phyloP scores from a whole-genome alignment of 2,797 vertebrate species.

The Neopelma chrysocephalum region DNA sequence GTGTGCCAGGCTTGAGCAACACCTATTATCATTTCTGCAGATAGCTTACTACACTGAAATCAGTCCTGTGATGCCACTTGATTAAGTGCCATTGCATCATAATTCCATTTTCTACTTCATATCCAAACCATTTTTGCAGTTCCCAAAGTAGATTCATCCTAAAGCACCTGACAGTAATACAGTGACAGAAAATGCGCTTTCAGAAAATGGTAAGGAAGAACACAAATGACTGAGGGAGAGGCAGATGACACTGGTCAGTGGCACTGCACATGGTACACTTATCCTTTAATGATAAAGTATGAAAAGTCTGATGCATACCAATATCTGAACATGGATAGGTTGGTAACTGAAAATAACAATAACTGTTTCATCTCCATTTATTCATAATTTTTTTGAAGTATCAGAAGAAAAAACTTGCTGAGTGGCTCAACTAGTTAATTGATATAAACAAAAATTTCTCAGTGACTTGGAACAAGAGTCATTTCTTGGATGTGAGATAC shows the following conservation, averaged over 20 bases:
- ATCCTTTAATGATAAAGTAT: background rate
- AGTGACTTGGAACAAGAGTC: background rate
- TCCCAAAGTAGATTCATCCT: background rate
- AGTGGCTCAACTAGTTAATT: background rate
- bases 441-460: background rate
- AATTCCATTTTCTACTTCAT: background rate
- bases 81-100: background rate
- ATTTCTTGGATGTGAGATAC: background rate
- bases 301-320: background rate
- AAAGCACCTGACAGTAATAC: background rate
- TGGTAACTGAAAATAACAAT: background rate
- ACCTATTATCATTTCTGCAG: conserved; percentile 22
- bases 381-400: background rate
- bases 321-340: background rate
- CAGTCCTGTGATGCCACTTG: background rate
- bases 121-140: background rate
- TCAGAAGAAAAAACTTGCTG: background rate
- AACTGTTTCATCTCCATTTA: background rate
- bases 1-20: conserved; percentile 60
- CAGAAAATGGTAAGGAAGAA: background rate
- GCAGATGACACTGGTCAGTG: background rate
- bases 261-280: background rate
- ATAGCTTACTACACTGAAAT: conserved; percentile 29
- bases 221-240: background rate
- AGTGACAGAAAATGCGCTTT: background rate